Conservation (phyloP, 2,888 invertebrate genomes). For the Macropis europaea region DNA sequence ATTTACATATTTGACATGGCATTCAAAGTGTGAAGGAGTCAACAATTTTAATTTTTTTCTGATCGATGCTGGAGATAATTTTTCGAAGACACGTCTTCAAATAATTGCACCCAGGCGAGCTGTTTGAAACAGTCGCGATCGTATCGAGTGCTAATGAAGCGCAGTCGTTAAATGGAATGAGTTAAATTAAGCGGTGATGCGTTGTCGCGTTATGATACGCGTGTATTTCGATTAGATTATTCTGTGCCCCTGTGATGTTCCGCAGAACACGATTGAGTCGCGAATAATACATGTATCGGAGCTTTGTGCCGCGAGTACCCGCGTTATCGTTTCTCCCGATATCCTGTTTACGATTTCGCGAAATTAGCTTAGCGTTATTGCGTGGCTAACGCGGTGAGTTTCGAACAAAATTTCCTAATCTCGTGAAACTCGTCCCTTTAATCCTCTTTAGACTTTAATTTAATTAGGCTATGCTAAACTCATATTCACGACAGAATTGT, state of each 20-base stretch:
- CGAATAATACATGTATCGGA: constrained; percentile 23
- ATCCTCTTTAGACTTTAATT: too few species aligned
- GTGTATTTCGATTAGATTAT: constrained; percentile 38
- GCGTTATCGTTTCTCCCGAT: constrained; percentile 11
- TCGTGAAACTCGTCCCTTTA: too few species aligned
- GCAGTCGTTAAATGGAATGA: constrained; percentile 9
- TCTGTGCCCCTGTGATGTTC: constrained; percentile 26
- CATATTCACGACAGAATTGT: too few species aligned
- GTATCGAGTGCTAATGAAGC: constrained; percentile 19
- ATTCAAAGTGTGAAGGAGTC: too few species aligned
- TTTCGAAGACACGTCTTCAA: too few species aligned
- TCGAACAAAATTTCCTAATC: not conserved
- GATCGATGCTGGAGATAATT: too few species aligned
- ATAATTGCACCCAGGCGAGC: not conserved
- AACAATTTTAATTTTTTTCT: too few species aligned
- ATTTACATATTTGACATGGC: too few species aligned
- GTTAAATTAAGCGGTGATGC: constrained; percentile 24
- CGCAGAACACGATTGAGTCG: constrained; percentile 27
- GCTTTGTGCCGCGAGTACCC: constrained; percentile 6
- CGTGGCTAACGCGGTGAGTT: not conserved
- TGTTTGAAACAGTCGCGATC: not conserved
- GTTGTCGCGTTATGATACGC: constrained; percentile 6
- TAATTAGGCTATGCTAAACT: too few species aligned
- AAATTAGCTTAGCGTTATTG: not conserved
- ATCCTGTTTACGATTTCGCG: not conserved